phyloP scores from a whole-genome alignment of 2,888 invertebrate genomes.

The Drosophila atroscutellata region DNA sequence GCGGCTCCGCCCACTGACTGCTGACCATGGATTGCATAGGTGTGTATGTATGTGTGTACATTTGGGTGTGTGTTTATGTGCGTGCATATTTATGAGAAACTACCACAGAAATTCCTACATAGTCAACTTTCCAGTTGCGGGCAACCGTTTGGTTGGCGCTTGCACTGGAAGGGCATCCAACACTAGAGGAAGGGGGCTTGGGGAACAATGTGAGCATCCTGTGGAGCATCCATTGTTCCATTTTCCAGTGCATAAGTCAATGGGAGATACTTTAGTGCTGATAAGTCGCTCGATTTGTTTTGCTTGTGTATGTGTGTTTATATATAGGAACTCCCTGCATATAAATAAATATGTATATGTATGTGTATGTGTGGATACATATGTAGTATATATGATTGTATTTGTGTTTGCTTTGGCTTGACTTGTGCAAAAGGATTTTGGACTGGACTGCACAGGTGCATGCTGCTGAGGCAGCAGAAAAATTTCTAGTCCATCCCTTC shows the following conservation, averaged over 20 bases:
- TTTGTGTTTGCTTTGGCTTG: constrained; percentile 67
- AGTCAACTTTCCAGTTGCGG: constrained; percentile 64
- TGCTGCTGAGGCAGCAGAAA: constrained; percentile 69
- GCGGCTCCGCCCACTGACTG: constrained; percentile 84
- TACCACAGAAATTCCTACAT: constrained; percentile 70
- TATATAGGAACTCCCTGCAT: constrained; percentile 25
- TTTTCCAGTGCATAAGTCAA: constrained; percentile 81
- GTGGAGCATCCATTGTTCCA: constrained; percentile 76
- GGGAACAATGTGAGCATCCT: constrained; percentile 24
- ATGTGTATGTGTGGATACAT: constrained; percentile 10
- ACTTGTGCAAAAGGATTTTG: constrained; percentile 73
- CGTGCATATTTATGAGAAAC: constrained; percentile 70
- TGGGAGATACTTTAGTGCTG: constrained; percentile 76
- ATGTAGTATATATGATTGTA: constrained; percentile 14
- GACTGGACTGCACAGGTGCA: constrained; percentile 76
- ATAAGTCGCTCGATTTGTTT: constrained; percentile 79
- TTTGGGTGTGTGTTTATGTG: constrained; percentile 42
- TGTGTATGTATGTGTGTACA: constrained; percentile 19
- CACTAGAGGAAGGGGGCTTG: not conserved
- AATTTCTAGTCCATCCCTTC: constrained; percentile 35
- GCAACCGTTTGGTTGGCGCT: constrained; percentile 69
- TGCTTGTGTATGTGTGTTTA: constrained; percentile 40
- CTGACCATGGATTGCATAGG: constrained; percentile 49
- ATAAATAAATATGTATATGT: constrained; percentile 19
- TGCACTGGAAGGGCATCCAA: constrained; percentile 46